A percentile compares a stretch with the other conserved stretches of the same genome.
Evolutionary conservation across 2,888 invertebrate genomes (phyloP).

Genomic region (Xylophagus ater): DNA sequence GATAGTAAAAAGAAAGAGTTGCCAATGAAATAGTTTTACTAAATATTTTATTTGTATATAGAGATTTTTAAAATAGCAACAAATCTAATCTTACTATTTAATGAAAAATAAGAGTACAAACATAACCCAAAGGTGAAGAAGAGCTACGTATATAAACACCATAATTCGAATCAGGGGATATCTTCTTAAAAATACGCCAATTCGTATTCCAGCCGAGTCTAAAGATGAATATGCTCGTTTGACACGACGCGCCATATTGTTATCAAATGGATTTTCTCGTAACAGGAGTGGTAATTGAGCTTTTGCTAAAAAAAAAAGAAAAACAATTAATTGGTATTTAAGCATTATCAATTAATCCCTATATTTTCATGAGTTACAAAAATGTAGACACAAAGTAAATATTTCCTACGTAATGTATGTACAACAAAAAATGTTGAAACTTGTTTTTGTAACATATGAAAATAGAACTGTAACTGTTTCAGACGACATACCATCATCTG

Average conservation of each 20-base stretch:
- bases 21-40: no score
- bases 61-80: no score
- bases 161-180: slow-evolving; percentile 74
- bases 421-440: no score
- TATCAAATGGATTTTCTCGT: slow-evolving; percentile 64
- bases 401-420: no score
- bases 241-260: slow-evolving; percentile 59
- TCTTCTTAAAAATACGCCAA: slow-evolving; percentile 67
- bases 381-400: no score
- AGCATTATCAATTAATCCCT: no score
- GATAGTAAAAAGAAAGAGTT: no score
- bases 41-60: no score
- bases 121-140: slow-evolving; percentile 74
- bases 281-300: slow-evolving; percentile 59
- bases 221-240: slow-evolving; percentile 66
- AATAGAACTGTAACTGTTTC: no score
- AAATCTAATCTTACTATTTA: no score
- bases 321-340: slow-evolving; percentile 1
- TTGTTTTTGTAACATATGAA: no score
- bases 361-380: no score
- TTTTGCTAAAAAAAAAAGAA: slow-evolving; percentile 41
- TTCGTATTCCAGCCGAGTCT: slow-evolving; percentile 64
- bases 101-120: slow-evolving; percentile 67
- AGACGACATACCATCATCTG: slow-evolving; percentile 55
- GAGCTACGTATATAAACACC: slow-evolving; percentile 75